Base-by-base conservation (phyloP, 2,888 invertebrate species). In the Yponomeuta plumbellus region DNA sequence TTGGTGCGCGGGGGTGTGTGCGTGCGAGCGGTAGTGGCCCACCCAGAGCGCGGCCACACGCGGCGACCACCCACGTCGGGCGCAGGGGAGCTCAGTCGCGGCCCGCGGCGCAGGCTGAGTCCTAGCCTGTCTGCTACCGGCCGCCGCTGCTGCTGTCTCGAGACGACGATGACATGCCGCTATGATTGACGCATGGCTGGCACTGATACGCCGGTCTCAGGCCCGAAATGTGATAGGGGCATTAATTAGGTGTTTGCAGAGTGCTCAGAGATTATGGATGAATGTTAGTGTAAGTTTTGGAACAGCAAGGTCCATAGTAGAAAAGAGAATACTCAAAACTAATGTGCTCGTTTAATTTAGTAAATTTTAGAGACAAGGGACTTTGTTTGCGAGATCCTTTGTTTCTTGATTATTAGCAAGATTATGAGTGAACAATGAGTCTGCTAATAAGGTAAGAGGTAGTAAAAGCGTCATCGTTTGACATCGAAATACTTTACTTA, bases 1-100 rank as follows among this genome's bases (percentile, higher is more conserved):
- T 82, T 77, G 74, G 84, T 83, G 85, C 74, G 80, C 78, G 78
- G 71, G 78, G 77, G 78, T 80, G 84, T 84, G 87, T 81, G 86
- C 76, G 79, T 80, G 84, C 81, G 80, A 80, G 84, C 80, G 79
- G 81, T 78, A 81, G 85, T 80, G 83, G 87, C 74, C 88, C 90
- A 90, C 89, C 90, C 90, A 89, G 86, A 81, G 87, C 85, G 90
- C 83, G 91, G 84, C 91, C 91, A 90, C 90, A 87, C 91, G 84
- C 84, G 80, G 80, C 80, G 90, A 79, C 91, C 90, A 91, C 90
- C 91, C 90, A 90, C 89, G 88, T 84, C 79, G 34, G 8, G 34
- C 34, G 90, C 85, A 81, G 85, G 81, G 83, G 83, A 81, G 83
- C 81, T 76, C 79, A 78, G 73, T 75, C 82, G 80, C 82, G 84